phyloP scores from a whole-genome alignment of 1,140 invertebrate genomes.

The Druon quercuslanigerum region DNA sequence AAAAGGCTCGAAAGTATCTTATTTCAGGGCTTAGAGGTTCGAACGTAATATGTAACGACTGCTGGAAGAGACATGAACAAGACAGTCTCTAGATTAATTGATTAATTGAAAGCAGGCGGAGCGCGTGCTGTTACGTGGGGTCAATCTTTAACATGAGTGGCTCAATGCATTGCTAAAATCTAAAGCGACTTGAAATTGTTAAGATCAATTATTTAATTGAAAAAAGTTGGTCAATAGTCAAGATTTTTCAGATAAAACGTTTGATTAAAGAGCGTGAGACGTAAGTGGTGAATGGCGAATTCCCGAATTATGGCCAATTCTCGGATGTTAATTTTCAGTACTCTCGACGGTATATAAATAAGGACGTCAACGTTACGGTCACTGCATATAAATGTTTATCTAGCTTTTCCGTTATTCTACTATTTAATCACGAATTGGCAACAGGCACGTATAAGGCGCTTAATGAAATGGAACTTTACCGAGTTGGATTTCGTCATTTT shows the following conservation, averaged over 20 bases:
- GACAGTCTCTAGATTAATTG: constrained; percentile 59
- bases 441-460: constrained; percentile 21
- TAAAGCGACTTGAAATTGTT: neutral
- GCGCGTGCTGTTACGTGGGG: constrained; percentile 54
- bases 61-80: neutral
- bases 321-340: neutral
- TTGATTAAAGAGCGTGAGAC: neutral
- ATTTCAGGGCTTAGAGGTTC: too few relatives aligned
- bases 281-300: neutral
- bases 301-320: neutral
- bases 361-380: neutral
- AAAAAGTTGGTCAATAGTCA: neutral
- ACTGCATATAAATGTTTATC: neutral
- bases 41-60: neutral
- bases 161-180: constrained; percentile 1
- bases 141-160: constrained; percentile 50
- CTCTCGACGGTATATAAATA: neutral
- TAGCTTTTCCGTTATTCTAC: neutral
- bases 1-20: too few relatives aligned
- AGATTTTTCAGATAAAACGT: neutral
- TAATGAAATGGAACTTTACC: constrained; percentile 21
- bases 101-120: constrained; percentile 59
- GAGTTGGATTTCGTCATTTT: constrained; percentile 15
- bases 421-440: neutral
- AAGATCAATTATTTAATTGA: constrained; percentile 3